Conservation (phyloP, 2,888 invertebrate species). For the Dorcus hopei region DNA sequence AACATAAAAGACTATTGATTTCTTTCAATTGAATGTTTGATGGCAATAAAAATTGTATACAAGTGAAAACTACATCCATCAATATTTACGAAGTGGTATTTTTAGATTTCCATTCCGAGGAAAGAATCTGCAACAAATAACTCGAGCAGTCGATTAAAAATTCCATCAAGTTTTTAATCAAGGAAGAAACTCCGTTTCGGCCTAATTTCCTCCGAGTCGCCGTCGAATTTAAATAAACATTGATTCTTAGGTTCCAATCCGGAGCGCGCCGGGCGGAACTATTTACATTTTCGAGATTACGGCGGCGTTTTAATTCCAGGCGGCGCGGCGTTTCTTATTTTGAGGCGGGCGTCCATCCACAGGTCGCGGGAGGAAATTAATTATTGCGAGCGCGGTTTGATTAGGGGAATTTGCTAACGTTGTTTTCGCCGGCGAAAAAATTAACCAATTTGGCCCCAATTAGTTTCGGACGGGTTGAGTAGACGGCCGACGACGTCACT, state of each 20-base stretch:
- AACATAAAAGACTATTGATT: no score
- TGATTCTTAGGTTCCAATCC: constrained; percentile 8
- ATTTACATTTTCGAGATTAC: constrained; percentile 13
- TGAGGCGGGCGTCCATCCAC: no score
- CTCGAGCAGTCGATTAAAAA: constrained; percentile 8
- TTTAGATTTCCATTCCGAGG: no score
- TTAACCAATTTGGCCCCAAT: not conserved
- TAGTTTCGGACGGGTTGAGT: not conserved
- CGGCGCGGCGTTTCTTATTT: no score
- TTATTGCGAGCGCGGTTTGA: not conserved
- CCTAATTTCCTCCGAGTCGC: constrained; percentile 14
- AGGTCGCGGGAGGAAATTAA: no score
- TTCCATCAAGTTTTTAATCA: constrained; percentile 23
- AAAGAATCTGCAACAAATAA: no score
- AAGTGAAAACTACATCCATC: no score
- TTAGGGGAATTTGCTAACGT: not conserved
- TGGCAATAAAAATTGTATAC: no score
- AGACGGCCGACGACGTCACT: constrained; percentile 8
- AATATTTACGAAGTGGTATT: no score
- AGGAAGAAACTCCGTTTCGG: constrained; percentile 14
- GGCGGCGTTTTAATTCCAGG: no score
- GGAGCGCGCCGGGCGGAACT: constrained; percentile 9
- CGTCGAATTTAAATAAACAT: constrained; percentile 15
- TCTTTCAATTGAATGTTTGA: no score
- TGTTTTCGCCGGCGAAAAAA: not conserved